Evolutionary conservation across 1,140 invertebrate genomes (phyloP).

Genomic region (Drosophila ananassae): DNA sequence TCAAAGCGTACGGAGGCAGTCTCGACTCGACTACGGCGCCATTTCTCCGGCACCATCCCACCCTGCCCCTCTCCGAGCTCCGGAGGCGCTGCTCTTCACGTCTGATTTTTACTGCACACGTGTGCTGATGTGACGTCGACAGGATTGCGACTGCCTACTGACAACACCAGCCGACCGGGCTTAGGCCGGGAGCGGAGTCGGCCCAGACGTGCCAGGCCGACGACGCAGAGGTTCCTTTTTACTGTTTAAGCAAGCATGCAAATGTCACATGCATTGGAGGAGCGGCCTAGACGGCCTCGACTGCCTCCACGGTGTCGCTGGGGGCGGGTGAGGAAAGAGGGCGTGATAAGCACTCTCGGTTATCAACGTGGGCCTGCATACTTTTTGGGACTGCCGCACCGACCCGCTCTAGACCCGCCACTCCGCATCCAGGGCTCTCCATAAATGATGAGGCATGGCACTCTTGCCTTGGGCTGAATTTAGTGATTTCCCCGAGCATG

Average conservation of each 20-base stretch:
- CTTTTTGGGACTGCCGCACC: slow-evolving; percentile 13
- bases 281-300: background rate
- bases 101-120: slow-evolving; percentile 82
- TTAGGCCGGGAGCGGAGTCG: slow-evolving; percentile 32
- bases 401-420: background rate
- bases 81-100: slow-evolving; percentile 34
- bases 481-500: slow-evolving; percentile 80
- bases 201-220: slow-evolving; percentile 64
- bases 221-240: slow-evolving; percentile 56
- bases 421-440: slow-evolving; percentile 17
- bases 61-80: too few relatives aligned
- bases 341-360: slow-evolving; percentile 75
- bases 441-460: slow-evolving; percentile 65
- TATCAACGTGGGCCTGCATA: slow-evolving; percentile 62
- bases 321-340: slow-evolving; percentile 4
- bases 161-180: slow-evolving; percentile 39
- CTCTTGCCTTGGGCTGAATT: slow-evolving; percentile 63
- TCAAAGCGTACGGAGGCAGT: slow-evolving; percentile 68
- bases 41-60: slow-evolving; percentile 1
- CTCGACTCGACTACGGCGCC: slow-evolving; percentile 17
- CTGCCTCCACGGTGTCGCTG: too few relatives aligned
- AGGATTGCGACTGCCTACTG: slow-evolving; percentile 64
- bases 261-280: slow-evolving; percentile 71
- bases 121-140: slow-evolving; percentile 77
- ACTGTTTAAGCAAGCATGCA: slow-evolving; percentile 82